phyloP scores from a whole-genome alignment of 2,113 vertebrate genomes.

The Athene cunicularia region DNA sequence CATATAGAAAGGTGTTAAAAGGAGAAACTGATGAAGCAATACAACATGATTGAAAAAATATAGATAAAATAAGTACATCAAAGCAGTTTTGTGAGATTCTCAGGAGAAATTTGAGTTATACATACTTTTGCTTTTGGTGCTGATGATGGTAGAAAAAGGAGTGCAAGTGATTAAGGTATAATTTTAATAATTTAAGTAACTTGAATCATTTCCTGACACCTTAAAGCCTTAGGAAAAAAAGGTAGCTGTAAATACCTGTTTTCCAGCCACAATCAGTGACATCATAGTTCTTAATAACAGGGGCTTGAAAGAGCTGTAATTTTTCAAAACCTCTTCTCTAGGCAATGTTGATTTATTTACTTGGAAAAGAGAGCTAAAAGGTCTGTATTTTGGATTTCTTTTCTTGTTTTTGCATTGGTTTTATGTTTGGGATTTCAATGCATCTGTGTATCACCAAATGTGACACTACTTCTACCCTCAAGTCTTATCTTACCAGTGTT shows the following conservation, averaged over 20 bases:
- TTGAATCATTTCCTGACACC: neutral
- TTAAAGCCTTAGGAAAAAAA: neutral
- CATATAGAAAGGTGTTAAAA: neutral
- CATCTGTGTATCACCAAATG: neutral
- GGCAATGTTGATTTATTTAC: neutral
- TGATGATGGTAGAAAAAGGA: neutral
- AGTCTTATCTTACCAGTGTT: fast-evolving
- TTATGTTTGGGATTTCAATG: neutral
- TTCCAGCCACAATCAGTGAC: neutral
- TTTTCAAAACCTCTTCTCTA: neutral
- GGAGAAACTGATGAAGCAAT: neutral
- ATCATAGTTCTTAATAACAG: neutral
- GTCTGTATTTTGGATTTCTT: fast-evolving
- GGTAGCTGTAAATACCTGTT: neutral
- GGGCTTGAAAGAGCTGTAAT: neutral
- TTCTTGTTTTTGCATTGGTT: neutral
- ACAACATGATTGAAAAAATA: neutral
- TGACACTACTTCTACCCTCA: neutral
- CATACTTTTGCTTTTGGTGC: neutral
- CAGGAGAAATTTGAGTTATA: neutral
- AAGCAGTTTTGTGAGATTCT: neutral
- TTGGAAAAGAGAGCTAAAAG: neutral
- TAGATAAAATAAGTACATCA: neutral
- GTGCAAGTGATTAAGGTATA: neutral
- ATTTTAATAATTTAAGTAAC: neutral